These are phyloP conservation scores for Drosophila tani DNA, from an alignment of 1,140 invertebrate species.

Conservation along the genomic window DNA sequence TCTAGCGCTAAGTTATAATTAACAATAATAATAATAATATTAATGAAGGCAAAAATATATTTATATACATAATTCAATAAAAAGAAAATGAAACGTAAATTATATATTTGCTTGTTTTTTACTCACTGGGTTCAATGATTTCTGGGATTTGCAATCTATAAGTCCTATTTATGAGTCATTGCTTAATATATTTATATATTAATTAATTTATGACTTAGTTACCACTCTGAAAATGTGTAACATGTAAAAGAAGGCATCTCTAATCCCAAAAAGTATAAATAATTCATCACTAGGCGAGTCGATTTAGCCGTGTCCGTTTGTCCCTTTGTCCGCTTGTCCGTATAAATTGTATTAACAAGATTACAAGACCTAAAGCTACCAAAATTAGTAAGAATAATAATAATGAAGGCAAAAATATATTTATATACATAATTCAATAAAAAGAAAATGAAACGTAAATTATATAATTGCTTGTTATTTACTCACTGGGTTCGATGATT, in stretches of 20 bases:
- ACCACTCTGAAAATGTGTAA: too few relatives aligned
- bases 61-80: constrained; percentile 83
- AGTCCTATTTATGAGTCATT: not conserved
- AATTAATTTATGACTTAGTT: too few relatives aligned
- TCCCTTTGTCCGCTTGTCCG: too few relatives aligned
- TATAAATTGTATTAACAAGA: too few relatives aligned
- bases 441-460: constrained; percentile 46
- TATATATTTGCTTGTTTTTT: constrained; percentile 1
- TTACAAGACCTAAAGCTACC: too few relatives aligned
- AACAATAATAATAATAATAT: constrained; percentile 65
- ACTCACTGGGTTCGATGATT: too few relatives aligned
- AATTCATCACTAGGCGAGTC: too few relatives aligned
- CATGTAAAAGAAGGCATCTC: too few relatives aligned
- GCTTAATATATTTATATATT: not conserved
- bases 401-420: constrained; percentile 75
- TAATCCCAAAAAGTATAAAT: too few relatives aligned
- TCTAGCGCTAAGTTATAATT: constrained; percentile 76
- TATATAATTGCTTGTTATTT: constrained; percentile 1
- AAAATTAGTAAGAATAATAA: constrained; percentile 13
- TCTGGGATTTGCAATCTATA: too few relatives aligned
- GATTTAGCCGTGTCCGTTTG: too few relatives aligned
- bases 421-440: constrained; percentile 83
- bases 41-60: constrained; percentile 75
- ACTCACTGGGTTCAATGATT: too few relatives aligned
- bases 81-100: constrained; percentile 46